Base-by-base conservation (phyloP, 2,888 invertebrate species). In the Pristionchus mayeri region DNA sequence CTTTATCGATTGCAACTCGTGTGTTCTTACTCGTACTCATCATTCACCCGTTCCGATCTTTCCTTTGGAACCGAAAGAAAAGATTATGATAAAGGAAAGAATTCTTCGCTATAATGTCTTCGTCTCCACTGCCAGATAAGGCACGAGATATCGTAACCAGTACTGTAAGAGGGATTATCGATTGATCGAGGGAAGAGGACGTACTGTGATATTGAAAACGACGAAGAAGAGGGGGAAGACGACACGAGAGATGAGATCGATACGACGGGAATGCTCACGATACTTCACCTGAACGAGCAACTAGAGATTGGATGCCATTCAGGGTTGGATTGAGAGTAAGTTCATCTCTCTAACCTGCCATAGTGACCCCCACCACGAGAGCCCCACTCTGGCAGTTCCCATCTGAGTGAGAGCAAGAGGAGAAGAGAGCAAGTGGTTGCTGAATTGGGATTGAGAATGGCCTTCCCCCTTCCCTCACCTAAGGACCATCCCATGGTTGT, bases 161-260 rank as follows among this genome's bases (percentile, higher is more conserved):
- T 87, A 87, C 87, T 87, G 86, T 44, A 86, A 85, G 3, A 75
- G 30, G 7, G 4, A 86, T 80, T 18, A 44, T 54, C 21, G 24
- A 80, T 83, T 57, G 83, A 76, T 81, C n/a, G 11, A 21, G 52
- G 44, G 84, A 21, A 3, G 21, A 81, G 2, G 3, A 84, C 89
- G 71, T 78, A 91, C 91, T 75, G 88, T 90, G 81, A 91, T 78
- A 80, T 91, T 91, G 86, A 91, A 91, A 30, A 91, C 83, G 27
- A 91, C 85, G 87, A 91, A 91, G 80, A 87, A 87, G 13, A 88
- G 78, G 11, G 91, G 91, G 85, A 91, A 91, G 71, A 90, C 75
- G 34, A 90, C 86, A n/a, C 91, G 86, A 13, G 90, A 88, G 34
- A 91, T 86, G 81, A 91, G 76, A 76, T 91, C 91, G 52, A 91